Base-by-base conservation (phyloP, 2,888 invertebrate genomes). In the Drosophila ochracea region DNA sequence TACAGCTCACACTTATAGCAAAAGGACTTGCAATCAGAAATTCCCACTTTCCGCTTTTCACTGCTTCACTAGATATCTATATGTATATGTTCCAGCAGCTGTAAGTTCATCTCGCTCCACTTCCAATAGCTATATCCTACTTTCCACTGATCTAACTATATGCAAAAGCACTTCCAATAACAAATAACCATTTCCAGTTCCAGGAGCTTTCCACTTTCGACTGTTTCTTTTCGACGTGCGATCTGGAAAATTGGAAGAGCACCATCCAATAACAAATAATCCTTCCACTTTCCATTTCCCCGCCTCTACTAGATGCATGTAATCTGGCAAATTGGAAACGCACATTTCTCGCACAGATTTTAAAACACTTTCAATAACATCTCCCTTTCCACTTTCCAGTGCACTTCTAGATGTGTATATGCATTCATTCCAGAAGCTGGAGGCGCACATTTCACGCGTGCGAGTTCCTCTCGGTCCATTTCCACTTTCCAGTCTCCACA, bases 321-420 rank as follows among this genome's bases (percentile, higher is more conserved):
- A 3, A n/a, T 41, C 41, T n/a, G 41, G n/a, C n/a, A 41, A 11
- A n/a, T 43, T 43, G 43, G n/a, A n/a, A n/a, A 11, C 11, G 5
- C n/a, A n/a, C n/a, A 11, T 41, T 41, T 16, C 37, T 37, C 37
- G 37, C 37, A 39, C 37, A 39, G 37, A 19, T 19, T 39, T 39
- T 3, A 19, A 39, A 19, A 16, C 16, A 37, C 16, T 37, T 37
- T 4, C 39, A 9, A 57, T 81, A 63, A 72, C 58, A 77, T 62
- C 50, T 50, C 52, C 75, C 75, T 61, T 68, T 74, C 68, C 59
- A n/a, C 41, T 35, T n/a, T 11, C 11, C 43, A 21, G 43, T 43
- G 2, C 11, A 11, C n/a, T 43, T 43, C n/a, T n/a, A 5, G n/a
- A 4, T 41, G 39, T 39, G 19, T 19, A n/a, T 10, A n/a, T 10